A percentile compares a stretch with the other conserved stretches of the same genome.
Evolutionary conservation across 2,797 vertebrate genomes (phyloP).

Genomic region (Chrosomus eos): DNA sequence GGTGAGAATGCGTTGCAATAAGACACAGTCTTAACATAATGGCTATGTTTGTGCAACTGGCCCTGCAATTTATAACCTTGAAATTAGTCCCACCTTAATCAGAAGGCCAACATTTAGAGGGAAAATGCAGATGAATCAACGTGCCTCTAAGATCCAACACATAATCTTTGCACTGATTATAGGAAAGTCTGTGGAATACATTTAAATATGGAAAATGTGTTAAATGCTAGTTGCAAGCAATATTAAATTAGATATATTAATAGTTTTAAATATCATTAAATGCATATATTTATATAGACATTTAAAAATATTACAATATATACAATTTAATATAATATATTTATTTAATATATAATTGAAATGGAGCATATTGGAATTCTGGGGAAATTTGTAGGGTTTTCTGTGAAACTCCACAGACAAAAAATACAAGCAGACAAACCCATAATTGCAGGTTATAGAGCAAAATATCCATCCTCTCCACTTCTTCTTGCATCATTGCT

Average conservation of each 20-base stretch:
- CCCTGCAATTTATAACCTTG: not conserved
- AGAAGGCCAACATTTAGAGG: not conserved
- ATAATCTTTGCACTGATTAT: not conserved
- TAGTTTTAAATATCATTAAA: too few relatives aligned
- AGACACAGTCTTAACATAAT: too few relatives aligned
- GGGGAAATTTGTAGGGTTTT: not conserved
- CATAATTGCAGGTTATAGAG: slow-evolving; percentile 14
- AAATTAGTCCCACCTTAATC: not conserved
- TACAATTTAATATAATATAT: too few relatives aligned
- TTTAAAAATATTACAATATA: too few relatives aligned
- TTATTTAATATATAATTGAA: too few relatives aligned
- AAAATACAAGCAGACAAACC: not conserved
- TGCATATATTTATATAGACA: too few relatives aligned
- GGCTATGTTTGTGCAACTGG: too few relatives aligned
- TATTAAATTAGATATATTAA: too few relatives aligned
- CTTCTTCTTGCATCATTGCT: slow-evolving; percentile 39
- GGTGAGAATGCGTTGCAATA: too few relatives aligned
- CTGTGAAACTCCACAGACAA: not conserved
- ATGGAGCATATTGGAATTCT: not conserved
- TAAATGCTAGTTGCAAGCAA: not conserved
- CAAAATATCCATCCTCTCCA: slow-evolving; percentile 9
- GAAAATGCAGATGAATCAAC: not conserved
- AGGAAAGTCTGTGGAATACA: not conserved
- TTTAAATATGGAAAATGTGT: not conserved
- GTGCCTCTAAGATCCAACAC: not conserved